Conservation (phyloP, 2,113 vertebrate species). For the Tiliqua scincoides region DNA sequence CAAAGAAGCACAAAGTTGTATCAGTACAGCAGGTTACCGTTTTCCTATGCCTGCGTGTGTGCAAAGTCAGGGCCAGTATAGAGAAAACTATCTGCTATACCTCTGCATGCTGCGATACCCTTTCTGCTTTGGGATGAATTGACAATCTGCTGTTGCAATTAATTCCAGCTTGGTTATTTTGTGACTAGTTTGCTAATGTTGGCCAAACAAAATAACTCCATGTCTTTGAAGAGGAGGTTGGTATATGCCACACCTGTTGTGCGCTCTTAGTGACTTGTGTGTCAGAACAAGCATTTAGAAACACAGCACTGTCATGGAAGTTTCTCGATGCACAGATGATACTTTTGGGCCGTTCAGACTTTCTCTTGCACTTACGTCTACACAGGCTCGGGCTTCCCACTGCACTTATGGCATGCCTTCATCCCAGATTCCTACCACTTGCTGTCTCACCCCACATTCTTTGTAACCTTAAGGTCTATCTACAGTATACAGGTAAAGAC, state of each 20-base stretch:
- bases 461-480: background rate
- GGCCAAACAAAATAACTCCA: background rate
- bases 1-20: background rate
- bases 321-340: background rate
- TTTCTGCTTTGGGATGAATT: rapidly evolving
- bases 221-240: background rate
- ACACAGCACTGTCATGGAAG: background rate
- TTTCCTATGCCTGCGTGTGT: background rate
- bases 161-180: slow-evolving; percentile 7
- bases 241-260: rapidly evolving
- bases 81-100: background rate
- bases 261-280: rapidly evolving
- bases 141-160: background rate
- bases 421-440: background rate
- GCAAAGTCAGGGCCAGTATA: background rate
- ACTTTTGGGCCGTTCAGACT: background rate
- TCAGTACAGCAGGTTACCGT: background rate
- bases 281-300: background rate
- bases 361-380: background rate
- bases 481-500: background rate
- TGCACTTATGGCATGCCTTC: slow-evolving; percentile 29
- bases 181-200: background rate
- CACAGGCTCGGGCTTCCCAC: slow-evolving; percentile 1
- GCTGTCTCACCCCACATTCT: rapidly evolving
- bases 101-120: rapidly evolving